Evolutionary conservation across 2,113 vertebrate genomes (phyloP).

Genomic region (Coregonus clupeaformis): DNA sequence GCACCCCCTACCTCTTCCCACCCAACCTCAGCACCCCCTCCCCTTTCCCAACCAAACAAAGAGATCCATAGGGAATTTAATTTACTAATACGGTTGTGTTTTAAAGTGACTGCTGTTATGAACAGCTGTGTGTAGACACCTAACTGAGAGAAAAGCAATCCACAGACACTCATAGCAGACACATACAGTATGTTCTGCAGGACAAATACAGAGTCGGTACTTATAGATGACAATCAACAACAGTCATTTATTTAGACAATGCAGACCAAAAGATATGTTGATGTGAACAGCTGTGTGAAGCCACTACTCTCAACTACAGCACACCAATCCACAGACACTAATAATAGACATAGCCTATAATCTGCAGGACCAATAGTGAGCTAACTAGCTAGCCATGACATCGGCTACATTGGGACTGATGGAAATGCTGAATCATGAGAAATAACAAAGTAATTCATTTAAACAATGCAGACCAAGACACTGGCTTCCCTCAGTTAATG

Average conservation of each 20-base stretch:
- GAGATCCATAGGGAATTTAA: not conserved
- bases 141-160: not conserved
- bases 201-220: too few species aligned
- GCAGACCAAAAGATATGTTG: too few species aligned
- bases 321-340: not conserved
- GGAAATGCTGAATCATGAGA: not conserved
- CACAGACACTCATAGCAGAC: not conserved
- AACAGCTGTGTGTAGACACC: too few species aligned
- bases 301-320: too few species aligned
- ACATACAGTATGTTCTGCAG: not conserved
- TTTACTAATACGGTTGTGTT: not conserved
- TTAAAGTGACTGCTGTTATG: too few species aligned
- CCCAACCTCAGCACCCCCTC: not conserved
- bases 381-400: too few species aligned
- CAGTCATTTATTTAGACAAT: too few species aligned
- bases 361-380: not conserved
- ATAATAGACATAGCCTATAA: not conserved
- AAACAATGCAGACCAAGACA: not conserved
- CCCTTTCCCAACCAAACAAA: not conserved
- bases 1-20: not conserved
- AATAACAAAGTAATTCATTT: too few species aligned
- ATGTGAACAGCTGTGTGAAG: too few species aligned
- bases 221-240: too few species aligned
- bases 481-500: not conserved
- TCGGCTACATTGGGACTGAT: not conserved